Conservation (phyloP, 2,797 vertebrate species). For the Falco columbarius region DNA sequence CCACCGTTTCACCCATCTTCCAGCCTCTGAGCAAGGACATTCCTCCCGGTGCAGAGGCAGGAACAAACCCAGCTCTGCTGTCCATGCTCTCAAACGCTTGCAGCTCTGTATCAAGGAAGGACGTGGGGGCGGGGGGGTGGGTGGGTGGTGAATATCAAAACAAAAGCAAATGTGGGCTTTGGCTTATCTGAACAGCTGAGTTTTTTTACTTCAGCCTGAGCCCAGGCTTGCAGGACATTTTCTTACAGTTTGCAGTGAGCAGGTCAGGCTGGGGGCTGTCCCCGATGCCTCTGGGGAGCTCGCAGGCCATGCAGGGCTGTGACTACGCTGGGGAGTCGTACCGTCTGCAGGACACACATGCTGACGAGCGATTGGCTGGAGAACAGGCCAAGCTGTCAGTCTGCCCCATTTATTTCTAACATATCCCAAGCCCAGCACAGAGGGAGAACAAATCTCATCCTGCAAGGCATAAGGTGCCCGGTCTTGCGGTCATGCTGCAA, state of each 20-base stretch:
- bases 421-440: not conserved
- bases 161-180: not conserved
- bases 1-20: not conserved
- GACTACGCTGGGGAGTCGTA: not conserved
- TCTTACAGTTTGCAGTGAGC: not conserved
- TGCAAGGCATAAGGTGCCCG: not conserved
- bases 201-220: not conserved
- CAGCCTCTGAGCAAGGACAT: not conserved
- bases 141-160: too few species aligned
- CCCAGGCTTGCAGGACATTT: not conserved
- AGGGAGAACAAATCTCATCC: not conserved
- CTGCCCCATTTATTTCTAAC: not conserved
- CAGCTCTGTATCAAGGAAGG: not conserved
- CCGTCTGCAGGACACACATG: accelerated
- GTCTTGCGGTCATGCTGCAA: accelerated
- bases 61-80: not conserved
- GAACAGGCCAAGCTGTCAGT: not conserved
- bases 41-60: not conserved
- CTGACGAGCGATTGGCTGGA: accelerated
- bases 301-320: accelerated
- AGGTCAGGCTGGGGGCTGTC: not conserved
- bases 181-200: not conserved
- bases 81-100: not conserved
- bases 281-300: not conserved
- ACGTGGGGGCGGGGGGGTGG: not conserved